Evolutionary conservation across 2,797 vertebrate species (phyloP), one percentile per base, ranked within the genome.

Genomic region (Sylvilagus floridanus): DNA sequence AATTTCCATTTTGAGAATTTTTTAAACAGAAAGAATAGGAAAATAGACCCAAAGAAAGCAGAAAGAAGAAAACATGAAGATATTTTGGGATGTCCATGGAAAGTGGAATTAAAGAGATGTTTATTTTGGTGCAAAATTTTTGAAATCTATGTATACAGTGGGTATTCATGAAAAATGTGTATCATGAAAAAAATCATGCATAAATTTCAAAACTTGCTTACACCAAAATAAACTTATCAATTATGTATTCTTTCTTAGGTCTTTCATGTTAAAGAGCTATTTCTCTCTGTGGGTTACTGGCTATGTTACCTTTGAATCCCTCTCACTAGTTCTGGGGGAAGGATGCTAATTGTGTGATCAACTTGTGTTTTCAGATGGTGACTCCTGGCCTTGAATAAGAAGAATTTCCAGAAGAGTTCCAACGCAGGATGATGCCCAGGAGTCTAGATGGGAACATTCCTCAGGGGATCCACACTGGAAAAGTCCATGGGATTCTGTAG

Each of bases 31-130:
- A 71, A 65, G 4, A 42, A 71, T 24, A 69, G 63, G 42, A 89
- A 85, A 54, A 62, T 65, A 92, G 69, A 35, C 63, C 54, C 72
- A 84, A 63, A 84, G 65, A 86, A 90, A 88, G 21, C 65, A 89
- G 35, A 73, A 60, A 16, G 16, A 83, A 84, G 50, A 85, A 81
- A 89, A 52, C 81, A 30, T 62, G 54, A 72, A 76, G 42, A 47
- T 47, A 9, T 7, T 47, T 47, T 47, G 8, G 42, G 42, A 47
- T 47, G 42, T 47, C 42, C 42, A 9, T 47, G 42, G 42, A 47
- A 47, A 47, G 42, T 47, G 42, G 42, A 9, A 47, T 47, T 47
- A 47, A 47, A 47, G 42, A 9, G 42, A 47, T 47, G 42, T 47
- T 47, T 47, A 47, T 47, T 47, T 47, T 47, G 42, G 42, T 47